Conservation (phyloP, 1,140 invertebrate species). For the Liolophura sinensis region DNA sequence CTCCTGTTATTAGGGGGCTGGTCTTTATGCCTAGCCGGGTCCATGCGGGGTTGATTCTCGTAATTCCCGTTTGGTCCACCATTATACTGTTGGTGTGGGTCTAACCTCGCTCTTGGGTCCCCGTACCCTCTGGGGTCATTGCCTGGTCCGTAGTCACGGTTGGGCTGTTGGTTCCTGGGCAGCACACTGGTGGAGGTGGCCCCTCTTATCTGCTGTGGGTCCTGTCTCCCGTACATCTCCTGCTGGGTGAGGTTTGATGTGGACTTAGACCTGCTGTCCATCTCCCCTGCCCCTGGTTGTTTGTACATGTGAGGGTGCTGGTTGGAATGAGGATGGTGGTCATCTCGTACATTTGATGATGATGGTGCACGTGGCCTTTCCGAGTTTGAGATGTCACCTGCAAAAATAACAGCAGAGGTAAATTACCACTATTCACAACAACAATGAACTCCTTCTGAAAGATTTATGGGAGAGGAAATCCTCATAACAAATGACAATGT, state of each 20-base stretch:
- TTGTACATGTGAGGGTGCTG: not conserved
- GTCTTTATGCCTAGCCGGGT: not conserved
- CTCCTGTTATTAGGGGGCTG: not conserved
- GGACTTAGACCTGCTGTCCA: slow-evolving; percentile 42
- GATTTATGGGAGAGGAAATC: too few relatives aligned
- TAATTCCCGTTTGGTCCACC: slow-evolving; percentile 34
- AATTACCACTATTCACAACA: too few relatives aligned
- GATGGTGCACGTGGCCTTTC: slow-evolving; percentile 30
- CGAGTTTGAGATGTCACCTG: slow-evolving; percentile 31
- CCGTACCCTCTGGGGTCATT: not conserved
- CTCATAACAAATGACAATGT: too few relatives aligned
- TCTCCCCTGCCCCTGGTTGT: not conserved
- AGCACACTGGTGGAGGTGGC: slow-evolving; percentile 45
- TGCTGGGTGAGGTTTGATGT: slow-evolving; percentile 42
- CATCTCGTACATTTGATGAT: slow-evolving; percentile 21
- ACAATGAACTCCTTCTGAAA: too few relatives aligned
- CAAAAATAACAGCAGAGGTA: slow-evolving; percentile 3
- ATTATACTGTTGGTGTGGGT: slow-evolving; percentile 21
- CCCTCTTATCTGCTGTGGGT: slow-evolving; percentile 28
- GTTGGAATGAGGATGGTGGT: not conserved
- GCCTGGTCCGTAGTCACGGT: slow-evolving; percentile 32
- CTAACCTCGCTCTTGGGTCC: slow-evolving; percentile 2
- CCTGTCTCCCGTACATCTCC: slow-evolving; percentile 15
- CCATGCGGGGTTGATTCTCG: slow-evolving; percentile 41
- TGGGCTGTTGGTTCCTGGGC: slow-evolving; percentile 16